Percentiles rank a stretch among this genome's conserved stretches.
phyloP scores from a whole-genome alignment of 1,140 invertebrate genomes.

The Zaprionus davidi region DNA sequence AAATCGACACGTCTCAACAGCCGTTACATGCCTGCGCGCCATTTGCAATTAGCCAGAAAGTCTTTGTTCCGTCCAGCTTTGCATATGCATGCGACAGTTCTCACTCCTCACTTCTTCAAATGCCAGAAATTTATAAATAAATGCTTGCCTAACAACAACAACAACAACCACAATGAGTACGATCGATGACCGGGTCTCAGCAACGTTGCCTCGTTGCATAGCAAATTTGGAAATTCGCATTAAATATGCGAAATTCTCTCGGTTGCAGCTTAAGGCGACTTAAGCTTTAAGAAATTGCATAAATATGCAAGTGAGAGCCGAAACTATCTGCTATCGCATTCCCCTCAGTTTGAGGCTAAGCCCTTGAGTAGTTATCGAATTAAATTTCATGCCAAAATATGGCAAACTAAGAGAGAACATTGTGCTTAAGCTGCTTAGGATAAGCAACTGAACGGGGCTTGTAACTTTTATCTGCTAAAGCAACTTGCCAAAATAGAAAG shows the following conservation, averaged over 20 bases:
- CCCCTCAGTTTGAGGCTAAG: background rate
- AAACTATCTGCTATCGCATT: background rate
- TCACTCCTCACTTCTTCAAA: slow-evolving; percentile 11
- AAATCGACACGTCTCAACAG: slow-evolving; percentile 37
- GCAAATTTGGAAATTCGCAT: background rate
- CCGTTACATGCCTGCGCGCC: slow-evolving; percentile 37
- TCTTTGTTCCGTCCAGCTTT: slow-evolving; percentile 28
- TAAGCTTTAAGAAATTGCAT: slow-evolving; percentile 37
- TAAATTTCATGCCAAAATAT: slow-evolving; percentile 1
- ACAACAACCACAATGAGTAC: background rate
- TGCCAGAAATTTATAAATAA: slow-evolving; percentile 44
- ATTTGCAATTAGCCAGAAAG: slow-evolving; percentile 66
- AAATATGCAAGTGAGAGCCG: slow-evolving; percentile 13
- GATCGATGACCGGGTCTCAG: background rate
- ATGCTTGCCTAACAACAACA: background rate
- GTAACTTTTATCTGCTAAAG: background rate
- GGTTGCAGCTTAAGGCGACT: slow-evolving; percentile 26
- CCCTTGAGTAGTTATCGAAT: slow-evolving; percentile 4
- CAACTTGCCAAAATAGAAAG: background rate
- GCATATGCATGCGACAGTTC: slow-evolving; percentile 58
- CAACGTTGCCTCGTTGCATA: background rate
- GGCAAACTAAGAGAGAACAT: background rate
- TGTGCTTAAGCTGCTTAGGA: background rate
- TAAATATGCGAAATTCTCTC: slow-evolving; percentile 5
- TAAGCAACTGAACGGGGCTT: background rate